These are phyloP conservation scores for Pantherophis vulpinus DNA, from an alignment of 2,797 vertebrate genomes.

Conservation along the genomic window DNA sequence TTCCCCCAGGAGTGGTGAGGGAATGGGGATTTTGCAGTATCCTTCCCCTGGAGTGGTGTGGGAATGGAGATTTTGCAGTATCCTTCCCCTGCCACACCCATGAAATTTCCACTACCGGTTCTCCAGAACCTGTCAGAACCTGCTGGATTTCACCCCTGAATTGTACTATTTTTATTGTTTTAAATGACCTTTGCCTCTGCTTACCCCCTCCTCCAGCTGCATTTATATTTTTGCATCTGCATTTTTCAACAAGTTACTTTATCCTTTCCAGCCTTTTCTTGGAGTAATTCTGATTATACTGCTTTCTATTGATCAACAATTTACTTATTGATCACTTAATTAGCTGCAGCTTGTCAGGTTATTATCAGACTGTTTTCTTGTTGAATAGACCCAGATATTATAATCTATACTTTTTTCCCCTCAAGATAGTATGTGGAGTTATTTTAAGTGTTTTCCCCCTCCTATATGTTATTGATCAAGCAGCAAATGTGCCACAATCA, in stretches of 20 bases:
- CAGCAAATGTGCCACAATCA: neutral
- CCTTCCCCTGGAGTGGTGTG: too few species aligned
- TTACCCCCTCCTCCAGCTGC: neutral
- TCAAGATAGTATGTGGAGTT: conserved; percentile 42
- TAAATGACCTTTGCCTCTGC: neutral
- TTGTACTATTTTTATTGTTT: neutral
- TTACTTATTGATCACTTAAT: conserved; percentile 69
- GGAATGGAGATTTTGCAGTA: too few species aligned
- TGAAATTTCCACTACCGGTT: too few species aligned
- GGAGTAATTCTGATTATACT: conserved; percentile 69
- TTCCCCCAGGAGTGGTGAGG: too few species aligned
- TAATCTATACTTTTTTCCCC: conserved; percentile 52
- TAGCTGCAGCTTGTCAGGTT: conserved; percentile 64
- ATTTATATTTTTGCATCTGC: neutral
- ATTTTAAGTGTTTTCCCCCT: conserved; percentile 13
- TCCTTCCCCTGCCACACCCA: too few species aligned
- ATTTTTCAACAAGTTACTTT: neutral
- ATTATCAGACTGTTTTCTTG: conserved; percentile 57
- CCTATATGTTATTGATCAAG: conserved; percentile 24
- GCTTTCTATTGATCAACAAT: conserved; percentile 73
- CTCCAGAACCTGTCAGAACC: too few species aligned
- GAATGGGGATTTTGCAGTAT: too few species aligned
- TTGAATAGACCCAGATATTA: conserved; percentile 45
- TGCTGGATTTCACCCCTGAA: too few species aligned
- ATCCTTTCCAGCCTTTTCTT: conserved; percentile 8